Evolutionary conservation across 1,140 invertebrate genomes (phyloP), one percentile per base, ranked within the genome.

Genomic region (Rhyzopertha dominica): DNA sequence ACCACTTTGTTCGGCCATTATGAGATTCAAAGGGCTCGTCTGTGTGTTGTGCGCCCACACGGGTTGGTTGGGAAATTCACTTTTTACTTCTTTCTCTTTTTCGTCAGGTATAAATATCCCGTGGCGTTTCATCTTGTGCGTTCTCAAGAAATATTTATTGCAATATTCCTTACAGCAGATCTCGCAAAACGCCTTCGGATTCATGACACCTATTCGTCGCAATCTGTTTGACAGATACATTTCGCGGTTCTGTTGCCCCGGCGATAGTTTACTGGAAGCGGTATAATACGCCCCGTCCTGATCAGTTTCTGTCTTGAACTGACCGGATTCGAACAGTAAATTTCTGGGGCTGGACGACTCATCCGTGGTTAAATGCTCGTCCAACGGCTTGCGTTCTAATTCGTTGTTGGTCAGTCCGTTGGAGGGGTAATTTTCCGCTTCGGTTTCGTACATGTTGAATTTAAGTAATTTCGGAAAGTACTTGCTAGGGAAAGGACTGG

Each of bases 131-230:
- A 89, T 77, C 55, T 94, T 91, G 66, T 97, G 93, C 12, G 90
- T 93, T 20, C 88, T 78, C 13, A 97, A 67, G 63, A 95, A 95
- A 61, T 95, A 95, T 62, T 95, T 93, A 65, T 95, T 96, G 67
- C 87, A 90, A 66, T 95, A 91, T 70, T 95, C 92, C 65, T 95
- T 95, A 62, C 87, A 88, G 63, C 93, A 97, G 31, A 95, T 80
- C 60, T 95, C 90, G 68, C 92, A 96, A 63, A 93, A 95, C 9
- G 88, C 87, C 55, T 92, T 88, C 2, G 85, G 80, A 66, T 90
- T 89, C 48, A 87, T 81, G 0, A 92, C 83, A 7, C 87, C 87
- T 19, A 90, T 69, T 43, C 82, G 78, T 2, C 81, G 74, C 8
- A 90, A 67, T 14, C 80, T 80, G 34, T 88, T 87, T 1, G 78